These are phyloP conservation scores for Tragelaphus buxtoni DNA, from an alignment of 2,113 vertebrate species.

Conservation along the genomic window DNA sequence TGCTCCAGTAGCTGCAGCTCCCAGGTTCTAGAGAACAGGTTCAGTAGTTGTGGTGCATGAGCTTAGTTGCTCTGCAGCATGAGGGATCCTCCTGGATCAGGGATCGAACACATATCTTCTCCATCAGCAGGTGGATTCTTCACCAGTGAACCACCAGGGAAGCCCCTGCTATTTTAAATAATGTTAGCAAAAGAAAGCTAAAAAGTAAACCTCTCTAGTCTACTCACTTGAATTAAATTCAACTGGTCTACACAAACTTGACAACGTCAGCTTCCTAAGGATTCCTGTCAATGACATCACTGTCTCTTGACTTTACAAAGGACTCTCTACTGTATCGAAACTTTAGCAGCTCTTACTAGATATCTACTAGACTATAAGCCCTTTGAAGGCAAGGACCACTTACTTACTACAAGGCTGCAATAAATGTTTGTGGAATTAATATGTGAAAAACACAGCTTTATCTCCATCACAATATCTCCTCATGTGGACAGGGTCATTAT, in stretches of 20 bases:
- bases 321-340: not conserved
- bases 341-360: not conserved
- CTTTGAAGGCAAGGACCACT: not conserved
- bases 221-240: not conserved
- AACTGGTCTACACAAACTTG: not conserved
- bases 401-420: not conserved
- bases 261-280: not conserved
- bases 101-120: not conserved
- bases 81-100: not conserved
- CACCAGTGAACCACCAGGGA: not conserved
- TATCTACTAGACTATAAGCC: not conserved
- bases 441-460: not conserved
- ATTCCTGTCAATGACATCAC: not conserved
- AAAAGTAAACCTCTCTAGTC: not conserved
- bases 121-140: not conserved
- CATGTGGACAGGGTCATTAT: not conserved
- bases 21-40: not conserved
- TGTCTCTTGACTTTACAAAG: not conserved
- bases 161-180: not conserved
- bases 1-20: not conserved
- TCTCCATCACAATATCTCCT: not conserved
- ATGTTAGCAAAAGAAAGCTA: not conserved
- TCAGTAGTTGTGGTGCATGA: not conserved
- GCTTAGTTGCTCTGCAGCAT: not conserved
- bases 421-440: not conserved